Evolutionary conservation across 2,113 vertebrate species (phyloP).

Genomic region (Acrocephalus kingi): DNA sequence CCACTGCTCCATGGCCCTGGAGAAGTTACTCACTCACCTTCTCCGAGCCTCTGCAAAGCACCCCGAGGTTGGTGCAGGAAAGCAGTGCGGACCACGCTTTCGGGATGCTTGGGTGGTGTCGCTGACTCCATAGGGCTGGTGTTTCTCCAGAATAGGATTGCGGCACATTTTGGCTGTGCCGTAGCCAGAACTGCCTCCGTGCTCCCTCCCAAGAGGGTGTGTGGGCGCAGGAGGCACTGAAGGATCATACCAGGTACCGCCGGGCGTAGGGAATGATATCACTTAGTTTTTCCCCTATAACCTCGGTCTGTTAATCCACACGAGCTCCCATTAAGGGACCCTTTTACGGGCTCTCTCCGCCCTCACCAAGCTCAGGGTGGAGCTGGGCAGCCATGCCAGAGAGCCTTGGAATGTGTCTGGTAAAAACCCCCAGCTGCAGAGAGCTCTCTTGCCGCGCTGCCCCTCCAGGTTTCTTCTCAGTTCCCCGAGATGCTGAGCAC

Average conservation of each 20-base stretch:
- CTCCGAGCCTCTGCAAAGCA: neutral
- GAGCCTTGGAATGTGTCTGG: neutral
- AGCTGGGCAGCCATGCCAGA: neutral
- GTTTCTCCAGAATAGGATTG: neutral
- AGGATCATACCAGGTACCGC: neutral
- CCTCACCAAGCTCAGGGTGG: neutral
- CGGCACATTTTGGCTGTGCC: neutral
- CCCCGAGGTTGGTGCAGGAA: neutral
- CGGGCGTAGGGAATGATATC: neutral
- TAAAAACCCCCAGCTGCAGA: neutral
- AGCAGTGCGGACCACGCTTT: neutral
- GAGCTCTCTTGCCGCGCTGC: neutral
- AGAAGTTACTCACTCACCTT: slow-evolving; percentile 53
- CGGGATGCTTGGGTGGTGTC: neutral
- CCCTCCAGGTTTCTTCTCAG: neutral
- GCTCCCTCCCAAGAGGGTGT: neutral
- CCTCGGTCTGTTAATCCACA: neutral
- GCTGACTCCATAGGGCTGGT: neutral
- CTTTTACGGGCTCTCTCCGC: neutral
- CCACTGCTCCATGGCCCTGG: neutral
- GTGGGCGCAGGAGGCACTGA: neutral
- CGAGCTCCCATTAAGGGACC: neutral
- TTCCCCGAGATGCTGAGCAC: neutral
- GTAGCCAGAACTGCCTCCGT: neutral
- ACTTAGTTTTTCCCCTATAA: neutral